Evolutionary conservation across 2,888 invertebrate genomes (phyloP).

Genomic region (Hoplodrina ambigua): DNA sequence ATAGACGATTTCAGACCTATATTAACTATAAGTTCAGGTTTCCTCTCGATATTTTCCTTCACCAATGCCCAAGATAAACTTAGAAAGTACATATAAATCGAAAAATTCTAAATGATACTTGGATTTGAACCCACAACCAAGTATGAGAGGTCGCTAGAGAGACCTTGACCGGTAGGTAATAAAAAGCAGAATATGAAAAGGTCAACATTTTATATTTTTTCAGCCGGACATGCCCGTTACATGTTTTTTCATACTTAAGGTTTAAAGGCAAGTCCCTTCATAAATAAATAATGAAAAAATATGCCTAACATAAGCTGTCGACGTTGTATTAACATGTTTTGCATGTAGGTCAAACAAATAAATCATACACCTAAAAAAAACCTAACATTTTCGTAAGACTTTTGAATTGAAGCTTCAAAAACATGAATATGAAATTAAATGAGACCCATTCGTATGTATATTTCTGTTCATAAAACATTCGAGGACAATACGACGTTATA

Average conservation of each 20-base stretch:
- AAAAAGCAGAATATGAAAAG: neutral
- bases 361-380: neutral
- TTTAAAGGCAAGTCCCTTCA: neutral
- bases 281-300: neutral
- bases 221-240: neutral
- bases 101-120: too few species aligned
- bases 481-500: slow-evolving; percentile 62
- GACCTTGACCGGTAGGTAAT: too few species aligned
- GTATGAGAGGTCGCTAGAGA: too few species aligned
- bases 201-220: neutral
- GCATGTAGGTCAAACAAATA: slow-evolving; percentile 10
- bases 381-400: slow-evolving; percentile 25
- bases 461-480: slow-evolving; percentile 53
- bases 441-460: slow-evolving; percentile 48
- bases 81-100: too few species aligned
- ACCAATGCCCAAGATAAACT: too few species aligned
- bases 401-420: slow-evolving; percentile 47
- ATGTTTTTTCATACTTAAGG: neutral
- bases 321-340: neutral
- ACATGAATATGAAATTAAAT: slow-evolving; percentile 59
- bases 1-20: too few species aligned
- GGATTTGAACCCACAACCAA: too few species aligned
- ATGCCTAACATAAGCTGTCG: neutral
- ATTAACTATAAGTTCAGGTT: too few species aligned
- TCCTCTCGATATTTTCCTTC: too few species aligned